Conservation (phyloP, 2,888 invertebrate species). For the Drosophila atripex region DNA sequence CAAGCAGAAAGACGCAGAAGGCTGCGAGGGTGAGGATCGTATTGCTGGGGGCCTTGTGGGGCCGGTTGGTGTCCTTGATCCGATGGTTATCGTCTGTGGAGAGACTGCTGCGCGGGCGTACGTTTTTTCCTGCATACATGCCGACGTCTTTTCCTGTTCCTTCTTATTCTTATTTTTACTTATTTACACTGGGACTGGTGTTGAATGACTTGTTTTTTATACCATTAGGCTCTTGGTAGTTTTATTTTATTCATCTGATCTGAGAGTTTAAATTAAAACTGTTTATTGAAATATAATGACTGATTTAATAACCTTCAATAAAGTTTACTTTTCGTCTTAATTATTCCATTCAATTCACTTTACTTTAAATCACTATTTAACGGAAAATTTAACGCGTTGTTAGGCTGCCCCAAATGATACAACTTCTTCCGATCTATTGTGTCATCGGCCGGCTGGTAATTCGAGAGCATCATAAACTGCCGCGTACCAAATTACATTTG, state of each 20-base stretch:
- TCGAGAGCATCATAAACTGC: conserved; percentile 48
- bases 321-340: neutral
- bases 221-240: conserved; percentile 7
- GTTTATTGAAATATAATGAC: neutral
- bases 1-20: conserved; percentile 82
- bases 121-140: conserved; percentile 82
- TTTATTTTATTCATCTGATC: neutral
- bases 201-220: conserved; percentile 16
- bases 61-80: conserved; percentile 69
- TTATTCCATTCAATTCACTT: neutral
- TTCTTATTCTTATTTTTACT: conserved; percentile 20
- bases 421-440: conserved; percentile 31
- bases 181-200: conserved; percentile 34
- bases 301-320: neutral
- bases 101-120: conserved; percentile 82
- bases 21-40: conserved; percentile 81
- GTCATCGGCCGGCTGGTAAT: conserved; percentile 52
- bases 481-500: conserved; percentile 57
- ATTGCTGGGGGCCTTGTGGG: conserved; percentile 69
- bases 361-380: conserved; percentile 7
- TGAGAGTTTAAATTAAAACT: neutral
- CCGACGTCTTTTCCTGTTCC: conserved; percentile 15
- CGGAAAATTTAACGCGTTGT: conserved; percentile 29
- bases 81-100: conserved; percentile 83
- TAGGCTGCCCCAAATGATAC: conserved; percentile 15